phyloP scores from a whole-genome alignment of 1,140 invertebrate species.

The Aphelenchoides avenae region DNA sequence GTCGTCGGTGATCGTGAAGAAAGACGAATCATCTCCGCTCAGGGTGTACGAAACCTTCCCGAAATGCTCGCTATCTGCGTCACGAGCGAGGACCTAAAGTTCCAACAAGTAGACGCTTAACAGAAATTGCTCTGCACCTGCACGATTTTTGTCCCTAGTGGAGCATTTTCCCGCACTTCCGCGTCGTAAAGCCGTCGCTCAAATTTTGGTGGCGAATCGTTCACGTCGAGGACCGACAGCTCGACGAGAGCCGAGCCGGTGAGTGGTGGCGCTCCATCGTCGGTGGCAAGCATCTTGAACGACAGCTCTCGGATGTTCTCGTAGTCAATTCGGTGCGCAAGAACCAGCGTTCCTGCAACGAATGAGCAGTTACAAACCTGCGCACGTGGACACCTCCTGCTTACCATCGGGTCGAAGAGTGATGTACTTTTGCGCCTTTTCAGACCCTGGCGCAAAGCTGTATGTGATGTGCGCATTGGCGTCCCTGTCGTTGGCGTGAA shows the following conservation, averaged over 20 bases:
- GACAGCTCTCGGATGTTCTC: slow-evolving; percentile 73
- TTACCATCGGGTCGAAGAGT: slow-evolving; percentile 13
- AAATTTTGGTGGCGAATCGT: slow-evolving; percentile 80
- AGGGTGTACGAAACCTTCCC: slow-evolving; percentile 62
- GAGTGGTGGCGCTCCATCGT: slow-evolving; percentile 79
- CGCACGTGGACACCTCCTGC: slow-evolving; percentile 89
- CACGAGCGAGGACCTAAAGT: slow-evolving; percentile 36
- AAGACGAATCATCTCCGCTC: slow-evolving; percentile 71
- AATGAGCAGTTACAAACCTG: slow-evolving; percentile 74
- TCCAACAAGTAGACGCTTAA: no score
- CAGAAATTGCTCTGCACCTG: no score
- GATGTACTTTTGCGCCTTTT: slow-evolving; percentile 59
- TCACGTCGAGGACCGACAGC: slow-evolving; percentile 80
- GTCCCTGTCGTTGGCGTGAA: slow-evolving; percentile 43
- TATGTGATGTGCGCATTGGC: slow-evolving; percentile 66
- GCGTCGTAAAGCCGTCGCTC: slow-evolving; percentile 67
- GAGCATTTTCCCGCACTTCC: slow-evolving; percentile 87
- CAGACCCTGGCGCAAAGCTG: slow-evolving; percentile 62
- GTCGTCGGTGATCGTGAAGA: slow-evolving; percentile 63
- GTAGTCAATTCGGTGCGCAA: slow-evolving; percentile 83
- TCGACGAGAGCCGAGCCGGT: slow-evolving; percentile 74
- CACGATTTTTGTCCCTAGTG: slow-evolving; percentile 84
- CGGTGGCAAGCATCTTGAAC: slow-evolving; percentile 74
- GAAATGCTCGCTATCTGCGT: slow-evolving; percentile 50
- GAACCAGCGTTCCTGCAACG: slow-evolving; percentile 75